A percentile compares a stretch with the other conserved stretches of the same genome.
phyloP scores from a whole-genome alignment of 2,888 invertebrate species.

The Mythimna albipuncta region DNA sequence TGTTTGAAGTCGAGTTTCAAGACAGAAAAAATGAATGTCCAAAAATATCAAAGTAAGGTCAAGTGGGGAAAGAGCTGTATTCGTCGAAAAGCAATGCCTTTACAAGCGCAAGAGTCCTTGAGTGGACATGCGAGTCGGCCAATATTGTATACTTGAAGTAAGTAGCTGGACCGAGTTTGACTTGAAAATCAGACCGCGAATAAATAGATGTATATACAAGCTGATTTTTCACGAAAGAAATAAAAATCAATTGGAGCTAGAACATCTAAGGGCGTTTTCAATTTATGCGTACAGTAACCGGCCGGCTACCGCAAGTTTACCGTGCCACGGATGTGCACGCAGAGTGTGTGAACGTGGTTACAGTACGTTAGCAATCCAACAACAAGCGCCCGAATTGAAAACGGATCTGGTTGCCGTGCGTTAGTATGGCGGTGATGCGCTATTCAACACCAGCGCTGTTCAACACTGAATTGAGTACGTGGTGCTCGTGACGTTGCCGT shows the following conservation, averaged over 20 bases:
- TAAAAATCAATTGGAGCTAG: not conserved
- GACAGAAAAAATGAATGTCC: slow-evolving; percentile 9
- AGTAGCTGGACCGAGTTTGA: not conserved
- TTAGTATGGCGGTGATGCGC: too few relatives aligned
- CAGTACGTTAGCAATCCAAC: too few relatives aligned
- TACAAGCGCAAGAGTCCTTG: slow-evolving; percentile 7
- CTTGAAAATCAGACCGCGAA: not conserved
- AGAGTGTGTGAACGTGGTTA: too few relatives aligned
- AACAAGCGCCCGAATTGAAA: too few relatives aligned
- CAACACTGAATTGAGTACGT: too few relatives aligned
- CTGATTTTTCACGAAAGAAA: not conserved
- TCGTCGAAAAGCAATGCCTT: slow-evolving; percentile 11
- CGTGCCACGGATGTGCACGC: too few relatives aligned
- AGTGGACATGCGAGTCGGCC: slow-evolving; percentile 19
- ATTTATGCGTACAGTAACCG: too few relatives aligned
- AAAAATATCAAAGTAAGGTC: slow-evolving; percentile 19
- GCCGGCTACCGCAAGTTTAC: too few relatives aligned
- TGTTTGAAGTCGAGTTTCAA: slow-evolving; percentile 9
- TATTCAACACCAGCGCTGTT: too few relatives aligned
- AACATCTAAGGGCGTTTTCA: not conserved
- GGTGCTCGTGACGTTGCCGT: too few relatives aligned
- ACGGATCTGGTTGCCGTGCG: too few relatives aligned
- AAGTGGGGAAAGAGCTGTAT: slow-evolving; percentile 17
- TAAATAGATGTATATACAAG: slow-evolving; percentile 1
- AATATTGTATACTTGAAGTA: slow-evolving; percentile 25